Evolutionary conservation across 2,888 invertebrate genomes (phyloP).

Genomic region (Prosopocoilus inquinatus): DNA sequence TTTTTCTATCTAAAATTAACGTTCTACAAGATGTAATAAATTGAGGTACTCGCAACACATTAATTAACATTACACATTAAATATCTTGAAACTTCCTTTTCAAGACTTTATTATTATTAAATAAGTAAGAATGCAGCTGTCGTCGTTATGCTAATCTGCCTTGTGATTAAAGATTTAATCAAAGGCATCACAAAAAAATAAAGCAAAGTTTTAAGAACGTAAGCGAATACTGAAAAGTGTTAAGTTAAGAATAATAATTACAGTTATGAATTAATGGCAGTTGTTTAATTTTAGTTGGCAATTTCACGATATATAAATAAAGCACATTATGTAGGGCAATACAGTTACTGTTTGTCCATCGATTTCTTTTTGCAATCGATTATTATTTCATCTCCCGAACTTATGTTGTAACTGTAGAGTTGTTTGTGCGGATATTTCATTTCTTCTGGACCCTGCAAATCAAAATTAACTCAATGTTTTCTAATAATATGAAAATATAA

Average conservation of each 20-base stretch:
- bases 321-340: not conserved
- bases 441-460: constrained; percentile 76
- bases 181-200: too few relatives aligned
- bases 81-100: not conserved
- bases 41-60: too few relatives aligned
- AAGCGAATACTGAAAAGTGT: not conserved
- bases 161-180: too few relatives aligned
- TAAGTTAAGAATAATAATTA: not conserved
- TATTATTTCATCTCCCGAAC: constrained; percentile 87
- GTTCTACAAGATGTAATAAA: too few relatives aligned
- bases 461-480: not conserved
- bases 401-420: constrained; percentile 87
- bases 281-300: constrained; percentile 15
- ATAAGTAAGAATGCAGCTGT: not conserved
- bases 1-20: too few relatives aligned
- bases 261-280: constrained; percentile 6
- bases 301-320: constrained; percentile 3
- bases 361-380: constrained; percentile 73
- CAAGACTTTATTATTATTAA: not conserved
- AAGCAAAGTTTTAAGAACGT: too few relatives aligned
- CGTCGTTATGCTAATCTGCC: too few relatives aligned
- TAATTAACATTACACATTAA: not conserved
- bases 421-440: constrained; percentile 87
- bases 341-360: constrained; percentile 15
- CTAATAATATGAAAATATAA: too few relatives aligned